Evolutionary conservation across 2,888 invertebrate genomes (phyloP).

Genomic region (Eulithis prunata): DNA sequence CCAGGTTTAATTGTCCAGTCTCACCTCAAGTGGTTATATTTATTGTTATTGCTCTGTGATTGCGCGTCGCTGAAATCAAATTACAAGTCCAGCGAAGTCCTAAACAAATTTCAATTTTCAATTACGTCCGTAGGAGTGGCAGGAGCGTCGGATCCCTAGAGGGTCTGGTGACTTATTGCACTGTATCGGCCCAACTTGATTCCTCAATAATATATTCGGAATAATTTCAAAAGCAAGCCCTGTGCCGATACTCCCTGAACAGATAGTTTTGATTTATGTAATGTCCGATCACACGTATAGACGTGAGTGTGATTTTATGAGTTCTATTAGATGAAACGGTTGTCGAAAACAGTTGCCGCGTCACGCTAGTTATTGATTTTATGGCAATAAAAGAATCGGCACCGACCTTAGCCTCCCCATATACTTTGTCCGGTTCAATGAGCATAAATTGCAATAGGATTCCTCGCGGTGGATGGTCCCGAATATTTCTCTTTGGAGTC

Average conservation of each 20-base stretch:
- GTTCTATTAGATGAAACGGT: constrained; percentile 54
- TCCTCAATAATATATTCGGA: constrained; percentile 76
- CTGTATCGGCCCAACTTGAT: constrained; percentile 58
- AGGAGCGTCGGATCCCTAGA: constrained; percentile 63
- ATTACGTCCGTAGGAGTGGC: constrained; percentile 74
- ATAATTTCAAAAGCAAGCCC: constrained; percentile 68
- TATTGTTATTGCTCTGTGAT: constrained; percentile 74
- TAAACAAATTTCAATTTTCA: constrained; percentile 84
- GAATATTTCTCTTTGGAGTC: constrained; percentile 72
- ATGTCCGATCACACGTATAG: constrained; percentile 43
- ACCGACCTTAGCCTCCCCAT: constrained; percentile 76
- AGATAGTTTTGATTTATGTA: constrained; percentile 55
- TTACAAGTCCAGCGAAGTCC: constrained; percentile 73
- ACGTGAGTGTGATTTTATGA: constrained; percentile 56
- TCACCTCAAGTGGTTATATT: constrained; percentile 68
- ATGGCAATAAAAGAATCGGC: constrained; percentile 79
- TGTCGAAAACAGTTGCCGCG: constrained; percentile 58
- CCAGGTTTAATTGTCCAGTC: constrained; percentile 57
- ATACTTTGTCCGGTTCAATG: constrained; percentile 80
- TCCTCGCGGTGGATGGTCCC: constrained; percentile 72
- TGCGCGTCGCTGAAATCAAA: constrained; percentile 72
- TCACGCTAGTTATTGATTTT: constrained; percentile 78
- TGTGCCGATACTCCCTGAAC: constrained; percentile 55
- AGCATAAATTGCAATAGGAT: constrained; percentile 83
- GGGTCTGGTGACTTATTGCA: constrained; percentile 76